Percentiles rank a stretch among this genome's conserved stretches.
These are phyloP conservation scores for Tipula lateralis DNA, from an alignment of 2,888 invertebrate species.

Conservation along the genomic window DNA sequence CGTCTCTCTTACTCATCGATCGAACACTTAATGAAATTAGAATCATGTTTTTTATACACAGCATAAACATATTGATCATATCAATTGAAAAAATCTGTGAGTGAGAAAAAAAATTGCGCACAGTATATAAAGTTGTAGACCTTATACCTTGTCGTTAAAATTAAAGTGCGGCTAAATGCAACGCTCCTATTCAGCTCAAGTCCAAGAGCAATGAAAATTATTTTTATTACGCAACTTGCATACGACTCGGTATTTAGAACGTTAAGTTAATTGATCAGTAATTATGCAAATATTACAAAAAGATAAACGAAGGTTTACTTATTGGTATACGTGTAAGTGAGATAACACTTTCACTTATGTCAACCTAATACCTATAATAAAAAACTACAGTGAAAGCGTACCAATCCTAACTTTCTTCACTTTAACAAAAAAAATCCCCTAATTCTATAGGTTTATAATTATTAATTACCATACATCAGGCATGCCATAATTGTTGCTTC, in stretches of 20 bases:
- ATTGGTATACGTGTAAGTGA: background rate
- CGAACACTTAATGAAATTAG: background rate
- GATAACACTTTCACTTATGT: constrained; percentile 2
- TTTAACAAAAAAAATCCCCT: too few relatives aligned
- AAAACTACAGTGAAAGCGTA: too few relatives aligned
- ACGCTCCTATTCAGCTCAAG: background rate
- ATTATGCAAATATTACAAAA: too few relatives aligned
- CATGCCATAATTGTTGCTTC: too few relatives aligned
- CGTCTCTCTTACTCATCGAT: background rate
- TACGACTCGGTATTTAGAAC: background rate
- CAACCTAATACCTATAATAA: too few relatives aligned
- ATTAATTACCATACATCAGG: too few relatives aligned
- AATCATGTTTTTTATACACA: background rate
- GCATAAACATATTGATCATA: background rate
- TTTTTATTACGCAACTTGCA: background rate
- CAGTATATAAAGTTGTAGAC: background rate
- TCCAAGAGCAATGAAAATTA: background rate
- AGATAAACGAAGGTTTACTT: background rate
- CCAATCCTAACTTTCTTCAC: too few relatives aligned
- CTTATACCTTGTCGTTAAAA: background rate
- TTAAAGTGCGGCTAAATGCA: background rate
- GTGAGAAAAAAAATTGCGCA: background rate
- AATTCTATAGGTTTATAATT: too few relatives aligned
- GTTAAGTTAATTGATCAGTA: background rate
- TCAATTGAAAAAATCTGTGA: background rate